Evolutionary conservation across 2,797 vertebrate species (phyloP).

Genomic region (Lepidocolaptes lacrymiger): DNA sequence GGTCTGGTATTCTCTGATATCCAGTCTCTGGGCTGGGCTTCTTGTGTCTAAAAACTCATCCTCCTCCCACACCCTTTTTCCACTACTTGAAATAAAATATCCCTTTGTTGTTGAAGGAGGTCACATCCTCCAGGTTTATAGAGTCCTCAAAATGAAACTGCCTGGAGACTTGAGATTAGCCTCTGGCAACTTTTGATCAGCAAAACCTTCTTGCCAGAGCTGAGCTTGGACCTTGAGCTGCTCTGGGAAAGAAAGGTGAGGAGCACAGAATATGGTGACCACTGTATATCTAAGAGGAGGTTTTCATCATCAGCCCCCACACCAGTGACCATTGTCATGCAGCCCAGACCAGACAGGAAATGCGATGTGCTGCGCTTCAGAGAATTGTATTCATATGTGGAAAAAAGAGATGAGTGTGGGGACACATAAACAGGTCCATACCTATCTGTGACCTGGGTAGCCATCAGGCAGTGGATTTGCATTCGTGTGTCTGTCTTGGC

Average conservation of each 20-base stretch:
- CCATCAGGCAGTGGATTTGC: background rate
- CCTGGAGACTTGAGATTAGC: background rate
- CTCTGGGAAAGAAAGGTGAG: background rate
- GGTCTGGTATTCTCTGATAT: background rate
- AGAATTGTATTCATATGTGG: background rate
- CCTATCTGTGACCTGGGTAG: background rate
- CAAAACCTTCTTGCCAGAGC: background rate
- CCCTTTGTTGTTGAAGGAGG: background rate
- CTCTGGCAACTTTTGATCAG: background rate
- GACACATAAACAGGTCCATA: rapidly evolving
- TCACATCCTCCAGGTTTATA: background rate
- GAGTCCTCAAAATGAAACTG: background rate
- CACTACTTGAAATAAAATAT: background rate
- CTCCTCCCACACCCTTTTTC: background rate
- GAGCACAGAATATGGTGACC: background rate
- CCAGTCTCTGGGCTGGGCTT: background rate
- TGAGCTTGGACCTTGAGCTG: background rate
- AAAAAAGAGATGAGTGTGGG: background rate
- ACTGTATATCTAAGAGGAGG: background rate
- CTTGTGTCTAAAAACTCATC: background rate
- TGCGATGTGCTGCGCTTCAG: background rate
- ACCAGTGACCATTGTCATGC: background rate
- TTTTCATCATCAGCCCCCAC: background rate
- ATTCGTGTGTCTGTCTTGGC: background rate
- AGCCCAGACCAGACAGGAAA: constrained; percentile 19